A percentile compares a stretch with the other conserved stretches of the same genome.
Conservation (phyloP, 2,113 vertebrate genomes). For the Isurus oxyrinchus region DNA sequence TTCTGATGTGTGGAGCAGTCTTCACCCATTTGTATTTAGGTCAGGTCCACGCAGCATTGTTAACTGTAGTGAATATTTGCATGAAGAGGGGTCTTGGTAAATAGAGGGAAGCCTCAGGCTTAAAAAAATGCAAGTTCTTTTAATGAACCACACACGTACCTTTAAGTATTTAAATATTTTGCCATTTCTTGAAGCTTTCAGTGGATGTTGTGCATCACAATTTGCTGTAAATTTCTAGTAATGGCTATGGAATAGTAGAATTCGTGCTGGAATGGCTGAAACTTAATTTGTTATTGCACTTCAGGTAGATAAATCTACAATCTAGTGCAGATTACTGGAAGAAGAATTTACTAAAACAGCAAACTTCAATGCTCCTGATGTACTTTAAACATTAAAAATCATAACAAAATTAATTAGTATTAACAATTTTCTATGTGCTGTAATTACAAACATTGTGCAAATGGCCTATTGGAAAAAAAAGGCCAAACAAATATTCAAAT, state of each 20-base stretch:
- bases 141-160: neutral
- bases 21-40: too few species aligned
- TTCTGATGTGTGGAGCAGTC: neutral
- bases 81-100: neutral
- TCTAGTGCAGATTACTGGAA: neutral
- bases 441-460: neutral
- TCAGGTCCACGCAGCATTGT: neutral
- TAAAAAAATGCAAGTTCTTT: neutral
- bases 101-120: neutral
- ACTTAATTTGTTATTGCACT: neutral
- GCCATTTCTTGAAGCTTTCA: neutral
- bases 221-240: neutral
- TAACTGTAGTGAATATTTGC: neutral
- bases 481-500: neutral
- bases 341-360: neutral
- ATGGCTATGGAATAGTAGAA: neutral
- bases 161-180: neutral
- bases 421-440: neutral
- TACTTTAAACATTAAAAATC: neutral
- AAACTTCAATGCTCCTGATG: neutral
- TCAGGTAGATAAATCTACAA: neutral
- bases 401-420: neutral
- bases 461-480: neutral
- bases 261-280: neutral
- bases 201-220: neutral